These are phyloP conservation scores for Dermochelys coriacea DNA, from an alignment of 2,797 vertebrate genomes.

Conservation along the genomic window DNA sequence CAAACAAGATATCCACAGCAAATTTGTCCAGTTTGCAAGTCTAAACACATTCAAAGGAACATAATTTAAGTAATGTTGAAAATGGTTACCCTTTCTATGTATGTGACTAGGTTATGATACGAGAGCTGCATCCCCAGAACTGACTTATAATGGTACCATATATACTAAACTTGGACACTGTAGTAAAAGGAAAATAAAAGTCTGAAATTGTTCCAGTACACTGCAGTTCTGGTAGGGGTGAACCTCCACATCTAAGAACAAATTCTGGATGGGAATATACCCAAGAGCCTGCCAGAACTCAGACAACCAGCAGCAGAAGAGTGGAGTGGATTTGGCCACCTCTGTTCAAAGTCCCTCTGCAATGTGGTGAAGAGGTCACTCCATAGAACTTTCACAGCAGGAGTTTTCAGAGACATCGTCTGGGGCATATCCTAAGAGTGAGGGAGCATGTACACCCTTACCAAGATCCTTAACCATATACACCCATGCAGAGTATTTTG, in stretches of 20 bases:
- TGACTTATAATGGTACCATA: background rate
- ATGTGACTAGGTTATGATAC: background rate
- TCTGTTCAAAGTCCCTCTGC: background rate
- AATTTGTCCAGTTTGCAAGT: background rate
- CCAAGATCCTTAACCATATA: too few species aligned
- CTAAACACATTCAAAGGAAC: background rate
- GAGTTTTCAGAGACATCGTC: too few species aligned
- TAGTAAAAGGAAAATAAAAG: background rate
- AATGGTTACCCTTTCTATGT: too few species aligned
- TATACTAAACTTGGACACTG: background rate
- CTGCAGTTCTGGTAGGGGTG: background rate
- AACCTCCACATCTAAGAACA: background rate
- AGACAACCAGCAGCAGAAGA: fast-evolving
- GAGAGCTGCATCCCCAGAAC: background rate
- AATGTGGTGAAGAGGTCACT: too few species aligned
- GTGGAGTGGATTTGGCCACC: background rate
- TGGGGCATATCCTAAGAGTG: too few species aligned
- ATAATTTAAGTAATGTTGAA: background rate
- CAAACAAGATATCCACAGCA: fast-evolving
- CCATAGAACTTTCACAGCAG: too few species aligned
- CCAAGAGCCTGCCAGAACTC: background rate
- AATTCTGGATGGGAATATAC: background rate
- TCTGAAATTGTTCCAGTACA: background rate
- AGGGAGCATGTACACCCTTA: too few species aligned
- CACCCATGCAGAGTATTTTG: too few species aligned